Percentiles rank a stretch among this genome's conserved stretches.
Conservation (phyloP, 1,140 invertebrate species). For the Nylanderia fulva region DNA sequence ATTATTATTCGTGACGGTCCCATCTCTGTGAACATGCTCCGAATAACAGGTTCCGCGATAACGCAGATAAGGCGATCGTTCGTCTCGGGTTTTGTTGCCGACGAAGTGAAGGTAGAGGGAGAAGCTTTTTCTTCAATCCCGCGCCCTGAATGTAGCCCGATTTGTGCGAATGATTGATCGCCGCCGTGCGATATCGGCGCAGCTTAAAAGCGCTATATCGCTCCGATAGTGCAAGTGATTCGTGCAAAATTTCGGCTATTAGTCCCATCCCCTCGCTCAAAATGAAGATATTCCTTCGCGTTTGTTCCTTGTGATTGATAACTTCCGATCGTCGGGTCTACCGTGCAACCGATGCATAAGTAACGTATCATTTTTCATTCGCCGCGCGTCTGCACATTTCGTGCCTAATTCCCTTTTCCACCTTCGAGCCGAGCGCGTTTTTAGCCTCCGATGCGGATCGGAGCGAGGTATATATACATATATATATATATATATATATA, state of each 20-base stretch:
- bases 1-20: constrained; percentile 43
- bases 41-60: constrained; percentile 26
- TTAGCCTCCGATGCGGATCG: constrained; percentile 49
- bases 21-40: constrained; percentile 34
- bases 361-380: constrained; percentile 64
- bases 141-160: constrained; percentile 36
- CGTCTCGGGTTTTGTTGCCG: constrained; percentile 53
- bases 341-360: constrained; percentile 43
- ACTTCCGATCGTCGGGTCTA: constrained; percentile 27
- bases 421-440: constrained; percentile 26
- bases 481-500: too few species aligned
- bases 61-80: constrained; percentile 45
- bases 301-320: constrained; percentile 62
- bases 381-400: constrained; percentile 31
- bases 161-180: constrained; percentile 50
- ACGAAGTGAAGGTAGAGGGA: neutral
- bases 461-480: too few species aligned
- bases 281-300: constrained; percentile 54
- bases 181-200: constrained; percentile 27
- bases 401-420: constrained; percentile 37
- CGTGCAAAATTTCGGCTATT: constrained; percentile 56
- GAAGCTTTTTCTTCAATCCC: constrained; percentile 50
- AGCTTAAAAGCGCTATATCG: constrained; percentile 41
- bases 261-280: constrained; percentile 22
- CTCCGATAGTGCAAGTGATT: constrained; percentile 44